Conservation (phyloP, 2,113 vertebrate genomes). For the Psilopsiagon aurifrons region DNA sequence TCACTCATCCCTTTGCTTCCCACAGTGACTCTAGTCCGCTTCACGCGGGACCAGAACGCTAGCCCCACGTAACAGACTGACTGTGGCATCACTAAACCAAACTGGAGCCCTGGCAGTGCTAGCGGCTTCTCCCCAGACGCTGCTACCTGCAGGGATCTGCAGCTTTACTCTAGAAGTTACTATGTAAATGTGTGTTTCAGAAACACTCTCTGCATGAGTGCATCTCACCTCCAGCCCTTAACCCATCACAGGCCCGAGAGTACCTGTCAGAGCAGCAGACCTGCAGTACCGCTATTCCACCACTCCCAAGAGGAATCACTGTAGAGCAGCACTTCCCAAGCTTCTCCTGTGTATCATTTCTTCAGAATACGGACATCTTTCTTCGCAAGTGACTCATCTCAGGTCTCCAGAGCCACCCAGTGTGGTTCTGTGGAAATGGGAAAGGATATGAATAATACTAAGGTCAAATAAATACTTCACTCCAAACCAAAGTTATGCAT, state of each 20-base stretch:
- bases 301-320: not conserved
- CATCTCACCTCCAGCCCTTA: not conserved
- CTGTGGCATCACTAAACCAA: not conserved
- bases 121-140: not conserved
- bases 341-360: not conserved
- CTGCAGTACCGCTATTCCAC: not conserved
- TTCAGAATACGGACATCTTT: not conserved
- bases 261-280: not conserved
- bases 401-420: not conserved
- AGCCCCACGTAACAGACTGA: not conserved
- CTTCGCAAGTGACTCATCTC: not conserved
- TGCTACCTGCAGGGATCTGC: not conserved
- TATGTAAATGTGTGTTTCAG: not conserved
- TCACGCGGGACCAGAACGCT: fast-evolving
- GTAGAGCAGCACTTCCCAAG: not conserved
- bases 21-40: fast-evolving
- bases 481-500: not conserved
- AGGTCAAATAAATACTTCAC: slow-evolving; percentile 1
- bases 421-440: not conserved
- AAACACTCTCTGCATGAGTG: not conserved
- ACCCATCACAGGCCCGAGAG: not conserved
- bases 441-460: not conserved
- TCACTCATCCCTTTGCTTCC: not conserved
- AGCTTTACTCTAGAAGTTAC: not conserved
- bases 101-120: fast-evolving